A percentile compares a stretch with the other conserved stretches of the same genome.
These are phyloP conservation scores for Austrofundulus limnaeus DNA, from an alignment of 2,113 vertebrate species.

Conservation along the genomic window DNA sequence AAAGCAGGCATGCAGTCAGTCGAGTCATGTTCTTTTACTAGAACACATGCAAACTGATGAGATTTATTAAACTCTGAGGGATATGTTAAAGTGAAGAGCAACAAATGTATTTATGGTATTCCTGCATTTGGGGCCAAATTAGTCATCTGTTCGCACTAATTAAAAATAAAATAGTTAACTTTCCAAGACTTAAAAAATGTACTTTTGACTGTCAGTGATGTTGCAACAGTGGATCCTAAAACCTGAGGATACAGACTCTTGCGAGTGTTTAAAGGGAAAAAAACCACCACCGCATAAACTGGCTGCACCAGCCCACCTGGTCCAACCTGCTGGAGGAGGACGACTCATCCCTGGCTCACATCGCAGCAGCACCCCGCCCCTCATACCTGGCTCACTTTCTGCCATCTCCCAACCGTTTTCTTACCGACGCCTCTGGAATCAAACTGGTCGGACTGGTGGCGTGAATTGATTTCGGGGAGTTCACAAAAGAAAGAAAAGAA, in stretches of 20 bases:
- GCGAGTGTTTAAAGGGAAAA: background rate
- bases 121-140: no score
- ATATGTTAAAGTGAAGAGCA: no score
- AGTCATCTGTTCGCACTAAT: no score
- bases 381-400: background rate
- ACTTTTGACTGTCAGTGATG: no score
- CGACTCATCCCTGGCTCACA: constrained; percentile 3
- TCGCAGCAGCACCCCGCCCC: background rate
- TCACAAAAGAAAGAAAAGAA: background rate
- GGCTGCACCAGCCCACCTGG: constrained; percentile 65
- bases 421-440: background rate
- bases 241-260: constrained; percentile 8
- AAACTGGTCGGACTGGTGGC: constrained; percentile 53
- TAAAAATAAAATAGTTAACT: no score
- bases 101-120: no score
- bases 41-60: background rate
- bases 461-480: constrained; percentile 65
- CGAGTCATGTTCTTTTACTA: background rate
- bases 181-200: no score
- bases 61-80: no score
- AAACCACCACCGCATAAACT: constrained; percentile 32
- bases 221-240: background rate
- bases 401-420: constrained; percentile 5
- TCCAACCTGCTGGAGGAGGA: constrained; percentile 52
- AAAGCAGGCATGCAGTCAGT: background rate